Evolutionary conservation across 2,797 vertebrate genomes (phyloP), one percentile per base, ranked within the genome.

Genomic region (Platyrinchus mystaceus): DNA sequence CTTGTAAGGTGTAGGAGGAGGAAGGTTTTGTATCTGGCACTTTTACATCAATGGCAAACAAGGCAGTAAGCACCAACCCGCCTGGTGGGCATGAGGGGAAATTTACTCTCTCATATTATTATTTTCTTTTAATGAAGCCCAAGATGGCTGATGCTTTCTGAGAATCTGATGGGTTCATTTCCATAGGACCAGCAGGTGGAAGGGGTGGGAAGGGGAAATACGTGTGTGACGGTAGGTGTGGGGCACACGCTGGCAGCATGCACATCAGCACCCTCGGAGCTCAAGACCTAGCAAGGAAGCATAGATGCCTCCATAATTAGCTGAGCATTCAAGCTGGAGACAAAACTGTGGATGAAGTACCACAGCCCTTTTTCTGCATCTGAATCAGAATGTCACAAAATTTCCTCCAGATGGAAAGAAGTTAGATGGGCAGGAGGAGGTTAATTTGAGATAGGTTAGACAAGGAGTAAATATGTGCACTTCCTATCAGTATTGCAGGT

Each of bases 391-490:
- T 26, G 19, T n/a, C 24, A 37, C 11, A 69, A 41, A 43, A 64
- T 66, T 82, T 87, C 26, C 24, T 71, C 21, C 37, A 77, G 68
- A 36, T 1, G 6, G 30, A 34, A 91, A 55, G 37, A 73, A 64
- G 32, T 62, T 41, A 59, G n/a, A 63, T 83, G 41, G 44, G 49
- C 28, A 59, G 15, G n/a, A 32, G 46, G 26, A 74, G 23, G 41
- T 95, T 94, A 80, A 76, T 90, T 67, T 92, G 52, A 56, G 47
- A 18, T 12, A 37, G 28, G 26, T 84, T 76, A 89, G 78, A 39
- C 55, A 63, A 55, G 47, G 52, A 67, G 28, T 55, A 80, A 80
- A 49, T 41, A 27, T 32, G 21, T 46, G 32, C 43, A 43, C 39
- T 88, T 92, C 46, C 23, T 86, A 34, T 52, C 58, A 64, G 21